phyloP scores from a whole-genome alignment of 2,113 vertebrate genomes.

The Collichthys lucidus region DNA sequence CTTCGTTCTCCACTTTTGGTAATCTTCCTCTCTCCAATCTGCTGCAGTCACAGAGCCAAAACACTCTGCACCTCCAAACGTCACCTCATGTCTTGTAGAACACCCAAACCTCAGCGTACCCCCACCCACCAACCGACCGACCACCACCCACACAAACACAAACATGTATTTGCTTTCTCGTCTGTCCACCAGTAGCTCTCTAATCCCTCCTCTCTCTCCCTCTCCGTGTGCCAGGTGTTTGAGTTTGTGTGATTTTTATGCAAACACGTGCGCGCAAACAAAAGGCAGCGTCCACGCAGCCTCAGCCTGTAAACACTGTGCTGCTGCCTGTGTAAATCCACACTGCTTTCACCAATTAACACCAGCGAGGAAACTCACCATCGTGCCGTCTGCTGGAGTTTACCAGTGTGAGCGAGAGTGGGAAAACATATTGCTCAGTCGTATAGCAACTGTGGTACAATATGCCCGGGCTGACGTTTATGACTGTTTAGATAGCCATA shows the following conservation, averaged over 20 bases:
- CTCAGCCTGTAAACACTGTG: slow-evolving; percentile 59
- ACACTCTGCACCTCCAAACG: slow-evolving; percentile 29
- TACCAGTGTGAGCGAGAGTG: slow-evolving; percentile 29
- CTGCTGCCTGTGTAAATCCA: slow-evolving; percentile 56
- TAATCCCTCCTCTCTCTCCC: slow-evolving; percentile 27
- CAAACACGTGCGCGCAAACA: slow-evolving; percentile 49
- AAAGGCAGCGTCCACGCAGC: slow-evolving; percentile 45
- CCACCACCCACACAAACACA: not conserved
- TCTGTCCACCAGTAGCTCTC: slow-evolving; percentile 32
- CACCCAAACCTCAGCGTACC: not conserved
- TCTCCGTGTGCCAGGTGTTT: slow-evolving; percentile 18
- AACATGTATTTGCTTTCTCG: not conserved
- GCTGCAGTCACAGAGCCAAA: slow-evolving; percentile 34
- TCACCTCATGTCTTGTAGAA: slow-evolving; percentile 41
- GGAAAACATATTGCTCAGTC: slow-evolving; percentile 60
- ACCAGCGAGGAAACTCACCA: slow-evolving; percentile 26
- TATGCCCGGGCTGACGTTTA: slow-evolving; percentile 69
- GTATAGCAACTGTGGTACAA: slow-evolving; percentile 60
- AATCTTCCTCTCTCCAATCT: slow-evolving; percentile 33
- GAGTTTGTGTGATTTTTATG: slow-evolving; percentile 27
- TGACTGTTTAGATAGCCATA: slow-evolving; percentile 70
- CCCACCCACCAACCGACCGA: not conserved
- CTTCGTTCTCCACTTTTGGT: slow-evolving; percentile 29
- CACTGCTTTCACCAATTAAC: slow-evolving; percentile 70
- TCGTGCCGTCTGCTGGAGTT: slow-evolving; percentile 53